Conservation (phyloP, 1,140 invertebrate genomes). For the Whitmania pigra region DNA sequence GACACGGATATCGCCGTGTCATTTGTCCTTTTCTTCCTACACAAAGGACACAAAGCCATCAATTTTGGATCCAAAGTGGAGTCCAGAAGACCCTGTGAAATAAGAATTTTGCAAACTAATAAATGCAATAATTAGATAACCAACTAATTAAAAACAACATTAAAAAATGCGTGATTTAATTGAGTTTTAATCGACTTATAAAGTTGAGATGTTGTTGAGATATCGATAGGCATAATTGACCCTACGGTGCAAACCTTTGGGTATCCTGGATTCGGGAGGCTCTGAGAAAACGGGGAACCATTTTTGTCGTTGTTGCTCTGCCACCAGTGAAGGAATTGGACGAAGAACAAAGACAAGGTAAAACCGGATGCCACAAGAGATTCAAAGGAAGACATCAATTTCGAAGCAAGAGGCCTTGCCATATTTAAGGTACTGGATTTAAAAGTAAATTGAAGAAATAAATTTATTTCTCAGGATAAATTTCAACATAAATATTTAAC, state of each 20-base stretch:
- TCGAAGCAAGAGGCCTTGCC: background rate
- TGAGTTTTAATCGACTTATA: too few relatives aligned
- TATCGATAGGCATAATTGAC: too few relatives aligned
- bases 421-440: background rate
- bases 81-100: too few relatives aligned
- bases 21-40: background rate
- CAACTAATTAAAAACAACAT: too few relatives aligned
- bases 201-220: too few relatives aligned
- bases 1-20: background rate
- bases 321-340: conserved; percentile 9
- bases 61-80: too few relatives aligned
- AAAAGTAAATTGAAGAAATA: background rate
- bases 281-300: background rate
- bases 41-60: conserved; percentile 1
- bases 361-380: background rate
- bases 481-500: background rate
- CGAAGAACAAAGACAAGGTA: background rate
- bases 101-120: too few relatives aligned
- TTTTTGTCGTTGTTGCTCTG: background rate
- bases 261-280: background rate
- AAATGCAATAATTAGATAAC: too few relatives aligned
- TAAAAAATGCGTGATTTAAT: too few relatives aligned
- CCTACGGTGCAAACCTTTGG: background rate
- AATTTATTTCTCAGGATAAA: too few relatives aligned
- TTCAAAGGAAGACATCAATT: background rate